Evolutionary conservation across 1,140 invertebrate genomes (phyloP).

Genomic region (Zaprionus taronus): DNA sequence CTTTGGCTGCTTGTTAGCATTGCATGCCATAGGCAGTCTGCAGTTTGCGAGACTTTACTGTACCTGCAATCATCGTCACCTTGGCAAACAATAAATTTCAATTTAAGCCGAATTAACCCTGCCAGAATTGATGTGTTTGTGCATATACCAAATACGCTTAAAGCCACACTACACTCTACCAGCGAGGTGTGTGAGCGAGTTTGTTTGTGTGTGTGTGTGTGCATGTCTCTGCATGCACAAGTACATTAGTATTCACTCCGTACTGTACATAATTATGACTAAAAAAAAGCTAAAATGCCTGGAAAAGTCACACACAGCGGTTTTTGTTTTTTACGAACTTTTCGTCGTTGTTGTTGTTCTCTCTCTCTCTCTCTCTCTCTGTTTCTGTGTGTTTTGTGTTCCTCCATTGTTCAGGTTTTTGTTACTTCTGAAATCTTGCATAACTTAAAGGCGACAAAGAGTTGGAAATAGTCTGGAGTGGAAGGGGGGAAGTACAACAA

Average conservation of each 20-base stretch:
- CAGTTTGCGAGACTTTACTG: neutral
- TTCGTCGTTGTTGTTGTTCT: neutral
- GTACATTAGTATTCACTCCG: conserved; percentile 2
- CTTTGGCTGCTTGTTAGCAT: too few relatives aligned
- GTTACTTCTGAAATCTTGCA: conserved; percentile 53
- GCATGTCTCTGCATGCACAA: conserved; percentile 9
- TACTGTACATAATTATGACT: conserved; percentile 15
- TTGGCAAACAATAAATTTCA: conserved; percentile 6
- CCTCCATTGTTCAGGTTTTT: conserved; percentile 43
- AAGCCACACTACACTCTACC: neutral
- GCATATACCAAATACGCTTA: neutral
- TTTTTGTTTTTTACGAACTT: conserved; percentile 11
- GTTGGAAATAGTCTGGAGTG: neutral
- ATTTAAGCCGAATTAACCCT: conserved; percentile 2
- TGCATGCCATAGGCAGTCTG: too few relatives aligned
- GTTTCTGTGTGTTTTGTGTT: conserved; percentile 19
- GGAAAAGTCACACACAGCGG: conserved; percentile 10
- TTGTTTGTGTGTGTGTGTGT: neutral
- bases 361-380: neutral
- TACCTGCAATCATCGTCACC: neutral
- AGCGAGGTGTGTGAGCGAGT: neutral
- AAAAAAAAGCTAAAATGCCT: conserved; percentile 11
- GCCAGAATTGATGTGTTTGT: neutral
- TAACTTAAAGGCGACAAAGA: conserved; percentile 26
- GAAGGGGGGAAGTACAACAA: conserved; percentile 3